Evolutionary conservation across 2,113 vertebrate species (phyloP).

Genomic region (Elaphurus davidianus): DNA sequence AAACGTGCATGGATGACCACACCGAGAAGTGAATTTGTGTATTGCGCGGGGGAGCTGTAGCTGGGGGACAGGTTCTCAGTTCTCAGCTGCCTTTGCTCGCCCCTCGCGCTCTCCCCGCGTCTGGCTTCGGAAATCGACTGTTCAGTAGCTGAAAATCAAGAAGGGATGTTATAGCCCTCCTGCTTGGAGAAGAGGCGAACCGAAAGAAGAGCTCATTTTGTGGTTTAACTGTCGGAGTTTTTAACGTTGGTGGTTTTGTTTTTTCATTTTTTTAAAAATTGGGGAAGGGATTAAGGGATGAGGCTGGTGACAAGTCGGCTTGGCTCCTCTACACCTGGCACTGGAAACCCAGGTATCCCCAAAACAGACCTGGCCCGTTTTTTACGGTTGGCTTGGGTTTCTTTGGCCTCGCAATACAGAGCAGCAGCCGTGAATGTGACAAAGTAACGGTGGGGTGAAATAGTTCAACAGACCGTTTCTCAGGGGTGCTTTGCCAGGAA

Average conservation of each 20-base stretch:
- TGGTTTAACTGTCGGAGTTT: not conserved
- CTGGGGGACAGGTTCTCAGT: not conserved
- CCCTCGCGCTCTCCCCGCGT: rapidly evolving
- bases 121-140: not conserved
- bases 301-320: not conserved
- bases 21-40: not conserved
- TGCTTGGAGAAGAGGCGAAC: not conserved
- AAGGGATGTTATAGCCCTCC: no score
- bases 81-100: not conserved
- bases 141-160: not conserved
- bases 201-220: not conserved
- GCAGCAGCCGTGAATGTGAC: not conserved
- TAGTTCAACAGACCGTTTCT: not conserved
- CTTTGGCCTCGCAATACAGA: not conserved
- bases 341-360: not conserved
- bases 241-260: not conserved
- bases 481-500: not conserved
- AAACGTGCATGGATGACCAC: not conserved
- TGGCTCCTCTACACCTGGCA: not conserved
- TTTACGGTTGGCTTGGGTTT: not conserved
- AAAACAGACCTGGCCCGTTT: not conserved
- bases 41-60: not conserved
- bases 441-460: not conserved
- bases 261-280: not conserved
- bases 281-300: not conserved